Evolutionary conservation across 1,140 invertebrate species (phyloP).

Genomic region (Probaryconus sp.): DNA sequence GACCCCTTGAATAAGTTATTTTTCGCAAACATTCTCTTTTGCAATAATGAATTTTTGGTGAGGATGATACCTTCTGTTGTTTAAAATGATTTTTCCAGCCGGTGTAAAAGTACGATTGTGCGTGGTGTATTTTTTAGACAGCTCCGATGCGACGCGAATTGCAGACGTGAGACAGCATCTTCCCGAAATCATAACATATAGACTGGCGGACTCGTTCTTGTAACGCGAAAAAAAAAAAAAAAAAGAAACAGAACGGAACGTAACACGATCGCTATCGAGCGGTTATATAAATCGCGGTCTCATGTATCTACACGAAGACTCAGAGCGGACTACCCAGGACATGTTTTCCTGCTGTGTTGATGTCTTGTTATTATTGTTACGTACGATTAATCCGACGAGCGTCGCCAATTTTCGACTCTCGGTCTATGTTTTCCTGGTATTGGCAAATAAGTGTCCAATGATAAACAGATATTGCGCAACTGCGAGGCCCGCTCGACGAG

Average conservation of each 20-base stretch:
- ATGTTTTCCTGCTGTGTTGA: slow-evolving; percentile 27
- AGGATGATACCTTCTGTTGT: slow-evolving; percentile 12
- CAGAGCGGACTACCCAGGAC: neutral
- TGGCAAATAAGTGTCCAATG: slow-evolving; percentile 5
- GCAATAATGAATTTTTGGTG: no score
- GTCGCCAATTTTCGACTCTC: neutral
- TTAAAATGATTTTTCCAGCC: neutral
- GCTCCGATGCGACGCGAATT: slow-evolving; percentile 56
- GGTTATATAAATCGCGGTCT: slow-evolving; percentile 35
- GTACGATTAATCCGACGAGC: neutral
- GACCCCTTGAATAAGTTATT: no score
- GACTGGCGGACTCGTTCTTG: slow-evolving; percentile 4
- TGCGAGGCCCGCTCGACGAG: neutral
- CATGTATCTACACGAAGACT: slow-evolving; percentile 1
- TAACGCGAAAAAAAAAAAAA: neutral
- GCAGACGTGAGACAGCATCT: slow-evolving; percentile 67
- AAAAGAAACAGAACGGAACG: slow-evolving; percentile 2
- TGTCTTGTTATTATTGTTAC: slow-evolving; percentile 4
- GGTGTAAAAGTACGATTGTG: slow-evolving; percentile 26
- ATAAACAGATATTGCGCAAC: slow-evolving; percentile 38
- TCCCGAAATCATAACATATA: slow-evolving; percentile 75
- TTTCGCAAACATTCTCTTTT: no score
- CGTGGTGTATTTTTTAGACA: slow-evolving; percentile 56
- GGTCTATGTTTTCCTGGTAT: slow-evolving; percentile 24
- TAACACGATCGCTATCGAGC: slow-evolving; percentile 1